Conservation (phyloP, 2,888 invertebrate species). For the Calameuta pallipes region DNA sequence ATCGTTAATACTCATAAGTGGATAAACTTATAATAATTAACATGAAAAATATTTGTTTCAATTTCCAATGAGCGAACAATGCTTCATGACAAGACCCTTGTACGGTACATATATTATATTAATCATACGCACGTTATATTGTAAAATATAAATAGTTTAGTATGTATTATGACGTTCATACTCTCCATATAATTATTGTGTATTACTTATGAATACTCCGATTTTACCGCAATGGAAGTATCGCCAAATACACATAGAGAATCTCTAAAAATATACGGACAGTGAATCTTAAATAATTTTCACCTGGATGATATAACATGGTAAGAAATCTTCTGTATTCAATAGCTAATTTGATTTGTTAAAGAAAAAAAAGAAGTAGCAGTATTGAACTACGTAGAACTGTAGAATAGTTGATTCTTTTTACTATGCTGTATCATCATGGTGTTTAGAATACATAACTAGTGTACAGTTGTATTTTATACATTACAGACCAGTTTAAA, state of each 20-base stretch:
- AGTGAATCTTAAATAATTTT: neutral
- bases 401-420: neutral
- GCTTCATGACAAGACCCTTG: neutral
- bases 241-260: neutral
- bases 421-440: neutral
- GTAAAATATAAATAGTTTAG: slow-evolving; percentile 51
- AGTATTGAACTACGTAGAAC: neutral
- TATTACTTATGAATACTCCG: slow-evolving; percentile 34
- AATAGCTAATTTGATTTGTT: neutral
- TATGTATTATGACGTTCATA: slow-evolving; percentile 42
- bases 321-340: neutral
- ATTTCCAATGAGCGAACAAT: slow-evolving; percentile 34
- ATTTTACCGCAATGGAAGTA: slow-evolving; percentile 28
- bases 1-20: neutral
- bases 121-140: slow-evolving; percentile 41
- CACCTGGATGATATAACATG: neutral
- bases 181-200: slow-evolving; percentile 39
- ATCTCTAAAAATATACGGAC: neutral
- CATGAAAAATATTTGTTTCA: slow-evolving; percentile 34
- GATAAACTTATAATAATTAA: neutral
- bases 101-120: slow-evolving; percentile 4
- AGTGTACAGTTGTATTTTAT: slow-evolving; percentile 21
- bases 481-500: slow-evolving; percentile 16
- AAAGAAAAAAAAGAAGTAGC: neutral
- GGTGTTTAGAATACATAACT: neutral